Evolutionary conservation across 2,113 vertebrate genomes (phyloP), one percentile per base, ranked within the genome.

Genomic region (Ameiurus melas): DNA sequence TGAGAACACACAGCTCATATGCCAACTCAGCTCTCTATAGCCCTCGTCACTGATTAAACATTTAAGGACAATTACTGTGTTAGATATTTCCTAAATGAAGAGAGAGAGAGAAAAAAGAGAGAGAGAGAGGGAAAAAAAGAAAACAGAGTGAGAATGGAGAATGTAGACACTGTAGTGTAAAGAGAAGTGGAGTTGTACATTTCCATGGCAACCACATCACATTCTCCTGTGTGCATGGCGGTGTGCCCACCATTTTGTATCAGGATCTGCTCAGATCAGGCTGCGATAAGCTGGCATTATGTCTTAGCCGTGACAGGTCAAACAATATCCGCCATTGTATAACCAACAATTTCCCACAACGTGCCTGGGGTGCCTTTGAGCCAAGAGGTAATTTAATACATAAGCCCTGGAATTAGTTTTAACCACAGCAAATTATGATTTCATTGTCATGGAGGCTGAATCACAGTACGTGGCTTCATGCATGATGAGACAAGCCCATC

Each of bases 361-460:
- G 70, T 36, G 87, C 87, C 83, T 77, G 71, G 87, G 88, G 85
- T 83, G 90, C 89, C 75, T 86, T 90, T 89, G 88, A 89, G 71
- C 78, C 79, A 9, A 77, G 84, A 85, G 79, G 89, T 90, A 90
- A 91, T 90, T 87, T 80, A 91, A 89, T 90, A 91, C 86, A 64
- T 83, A 86, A 60, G 79, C 62, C 85, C 83, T 83, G 64, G 87
- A 91, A 84, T 91, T 89, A 86, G 84, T 90, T 91, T 91, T 88
- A 91, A 87, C 88, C 90, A 91, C 85, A 88, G 89, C 91, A 80
- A 87, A 91, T 91, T 88, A 91, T 85, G 86, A 89, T 90, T 89
- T 89, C 85, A 90, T 91, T 91, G 89, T 91, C 85, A 81, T 82
- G 81, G 86, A 88, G 71, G 71, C 89, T 90, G 86, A 86, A 91